Base-by-base conservation (phyloP, 2,888 invertebrate species). In the Ephialtes manifestator region DNA sequence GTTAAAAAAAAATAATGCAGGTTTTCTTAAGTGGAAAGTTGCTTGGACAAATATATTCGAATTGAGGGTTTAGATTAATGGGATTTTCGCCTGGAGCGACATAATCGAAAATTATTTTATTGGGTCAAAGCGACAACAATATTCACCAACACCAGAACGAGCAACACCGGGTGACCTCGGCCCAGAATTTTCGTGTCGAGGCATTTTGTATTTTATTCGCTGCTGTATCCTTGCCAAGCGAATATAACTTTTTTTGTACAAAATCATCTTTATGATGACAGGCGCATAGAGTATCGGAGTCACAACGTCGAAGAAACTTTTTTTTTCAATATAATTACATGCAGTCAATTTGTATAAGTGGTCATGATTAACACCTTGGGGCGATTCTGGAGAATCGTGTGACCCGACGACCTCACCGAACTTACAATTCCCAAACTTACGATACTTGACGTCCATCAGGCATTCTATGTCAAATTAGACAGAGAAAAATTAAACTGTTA, bases 151-250 rank as follows among this genome's bases (percentile, higher is more conserved):
- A 55, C 1, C n/a, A 76, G 24, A 46, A 0, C 39, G 1, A 15
- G 15, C 4, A 43, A 18, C 67, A 76, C 70, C 63, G 74, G 80
- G 11, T 76, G 81, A 87, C 86, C 87, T 87, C 85, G 86, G 74
- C 81, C 75, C 76, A 74, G 74, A 87, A 85, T 86, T 48, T 51
- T 81, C 68, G 20, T 35, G 46, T 53, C 80, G 77, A 87, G 77
- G 85, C 65, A 81, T 82, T 74, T 76, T 55, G 31, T 35, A 58
- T 78, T 18, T 78, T 48, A 68, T 18, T 67, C 15, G 58, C 20
- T 58, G 70, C 35, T 28, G 46, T 46, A 48, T 78, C 48, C 35
- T 65, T 63, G 35, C 65, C 35, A 24, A 39, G 13, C 20, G 48
- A 75, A 65, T 28, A 63, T 63, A 46, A 7, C 10, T 75, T 63